Base-by-base conservation (phyloP, 1,140 invertebrate genomes). In the Nephotettix cincticeps region DNA sequence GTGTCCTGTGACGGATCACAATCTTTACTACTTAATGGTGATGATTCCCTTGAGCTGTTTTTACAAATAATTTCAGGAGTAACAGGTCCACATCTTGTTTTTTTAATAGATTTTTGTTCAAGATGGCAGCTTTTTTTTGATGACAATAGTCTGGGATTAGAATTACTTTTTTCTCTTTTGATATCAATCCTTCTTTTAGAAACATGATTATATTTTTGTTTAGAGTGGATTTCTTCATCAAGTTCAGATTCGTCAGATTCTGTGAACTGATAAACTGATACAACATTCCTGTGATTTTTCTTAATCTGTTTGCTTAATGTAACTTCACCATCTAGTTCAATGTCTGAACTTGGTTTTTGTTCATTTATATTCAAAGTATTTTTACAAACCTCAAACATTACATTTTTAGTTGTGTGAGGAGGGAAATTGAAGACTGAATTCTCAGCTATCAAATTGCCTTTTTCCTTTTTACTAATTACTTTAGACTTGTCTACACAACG, bases 211-310 rank as follows among this genome's bases (percentile, higher is more conserved):
- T 14, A 61, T 25, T 61, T 25, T 27, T 27, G 27, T 13, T 28
- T 61, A 11, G 2, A 11, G 56, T 61, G 2, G 19, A 51, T 23
- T 51, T 51, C 47, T 23, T 61, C 25, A 27, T 25, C 13, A 4
- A 6, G 25, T 25, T 25, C 25, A 6, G 13, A 25, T 21, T 61
- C 56, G 28, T 61, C 27, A 61, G 9, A 11, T 11, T 28, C 56
- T 61, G 23, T 61, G 28, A 61, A 61, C 25, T 61, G 56, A 61
- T 61, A 61, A 27, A 61, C n/a, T 21, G 56, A 61, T 13, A 29
- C 56, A 4, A 61, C 56, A 61, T 61, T 27, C 23, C 56, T 61
- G 6, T 23, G 21, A 36, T 36, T 36, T 36, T 36, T 36, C 32
- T 36, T 36, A 36, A 36, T 6, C 14, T 36, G 4, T 36, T 36